Conservation (phyloP, 2,888 invertebrate genomes). For the Mesochorus sp. region DNA sequence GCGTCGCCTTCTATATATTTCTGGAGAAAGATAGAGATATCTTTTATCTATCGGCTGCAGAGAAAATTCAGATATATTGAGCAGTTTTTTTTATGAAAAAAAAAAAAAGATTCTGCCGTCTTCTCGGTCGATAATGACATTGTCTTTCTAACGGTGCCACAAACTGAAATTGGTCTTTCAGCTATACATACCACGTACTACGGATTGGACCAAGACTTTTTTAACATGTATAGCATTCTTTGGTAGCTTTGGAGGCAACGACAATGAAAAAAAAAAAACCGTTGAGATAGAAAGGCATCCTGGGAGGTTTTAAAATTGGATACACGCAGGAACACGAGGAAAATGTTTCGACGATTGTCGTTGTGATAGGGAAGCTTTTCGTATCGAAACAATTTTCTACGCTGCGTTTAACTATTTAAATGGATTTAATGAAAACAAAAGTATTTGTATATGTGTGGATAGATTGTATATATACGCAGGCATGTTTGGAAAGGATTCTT, state of each 20-base stretch:
- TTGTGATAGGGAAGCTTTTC: background rate
- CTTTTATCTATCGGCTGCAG: too few relatives aligned
- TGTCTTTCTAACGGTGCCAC: too few relatives aligned
- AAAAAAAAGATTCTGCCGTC: background rate
- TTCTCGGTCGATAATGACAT: too few relatives aligned
- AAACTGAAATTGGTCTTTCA: too few relatives aligned
- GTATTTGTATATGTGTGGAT: background rate
- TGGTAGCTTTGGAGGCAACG: background rate
- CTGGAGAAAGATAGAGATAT: too few relatives aligned
- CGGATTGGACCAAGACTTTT: too few relatives aligned
- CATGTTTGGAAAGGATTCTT: constrained; percentile 21
- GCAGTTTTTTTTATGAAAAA: too few relatives aligned
- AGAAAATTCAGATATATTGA: too few relatives aligned
- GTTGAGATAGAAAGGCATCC: constrained; percentile 5
- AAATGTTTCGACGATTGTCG: constrained; percentile 37
- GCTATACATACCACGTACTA: too few relatives aligned
- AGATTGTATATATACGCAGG: background rate
- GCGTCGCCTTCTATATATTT: too few relatives aligned
- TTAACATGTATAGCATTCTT: too few relatives aligned
- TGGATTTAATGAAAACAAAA: constrained; percentile 39
- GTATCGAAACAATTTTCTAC: constrained; percentile 43
- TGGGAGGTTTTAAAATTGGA: constrained; percentile 35
- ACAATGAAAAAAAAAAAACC: background rate
- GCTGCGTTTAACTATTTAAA: constrained; percentile 47
- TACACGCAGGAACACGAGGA: constrained; percentile 30